phyloP scores from a whole-genome alignment of 2,113 vertebrate genomes.

The Hydrolagus affinis region DNA sequence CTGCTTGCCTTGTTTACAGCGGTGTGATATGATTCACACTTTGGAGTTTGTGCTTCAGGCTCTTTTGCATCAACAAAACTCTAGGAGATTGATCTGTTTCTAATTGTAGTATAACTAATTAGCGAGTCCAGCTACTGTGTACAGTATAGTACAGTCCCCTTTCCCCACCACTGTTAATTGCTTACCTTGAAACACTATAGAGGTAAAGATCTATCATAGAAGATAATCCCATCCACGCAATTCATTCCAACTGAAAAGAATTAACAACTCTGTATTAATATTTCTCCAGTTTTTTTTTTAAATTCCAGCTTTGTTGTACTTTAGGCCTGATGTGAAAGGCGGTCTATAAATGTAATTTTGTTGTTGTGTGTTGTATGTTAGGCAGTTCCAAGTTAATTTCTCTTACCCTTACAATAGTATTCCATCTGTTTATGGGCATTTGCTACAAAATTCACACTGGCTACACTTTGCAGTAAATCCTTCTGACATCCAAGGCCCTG shows the following conservation, averaged over 20 bases:
- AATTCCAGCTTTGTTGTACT: background rate
- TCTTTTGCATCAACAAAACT: background rate
- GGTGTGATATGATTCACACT: too few relatives aligned
- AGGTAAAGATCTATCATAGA: background rate
- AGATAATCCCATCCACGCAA: background rate
- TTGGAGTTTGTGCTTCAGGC: too few relatives aligned
- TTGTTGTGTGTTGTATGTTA: constrained; percentile 8
- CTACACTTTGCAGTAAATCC: too few relatives aligned
- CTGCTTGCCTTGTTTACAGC: too few relatives aligned
- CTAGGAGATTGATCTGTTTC: background rate
- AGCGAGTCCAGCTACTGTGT: background rate
- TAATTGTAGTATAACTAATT: background rate
- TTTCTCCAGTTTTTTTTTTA: background rate
- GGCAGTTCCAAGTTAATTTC: too few relatives aligned
- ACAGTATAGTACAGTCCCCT: background rate
- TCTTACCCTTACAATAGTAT: background rate
- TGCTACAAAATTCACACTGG: too few relatives aligned
- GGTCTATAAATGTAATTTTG: too few relatives aligned
- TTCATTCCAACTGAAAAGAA: background rate
- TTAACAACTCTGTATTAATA: background rate
- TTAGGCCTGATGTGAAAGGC: too few relatives aligned
- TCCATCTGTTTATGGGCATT: too few relatives aligned
- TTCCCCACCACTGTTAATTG: background rate
- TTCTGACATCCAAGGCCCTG: too few relatives aligned
- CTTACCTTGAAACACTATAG: background rate